Percentiles rank a stretch among this genome's conserved stretches.
Conservation (phyloP, 2,888 invertebrate genomes). For the Capitulum mitella region DNA sequence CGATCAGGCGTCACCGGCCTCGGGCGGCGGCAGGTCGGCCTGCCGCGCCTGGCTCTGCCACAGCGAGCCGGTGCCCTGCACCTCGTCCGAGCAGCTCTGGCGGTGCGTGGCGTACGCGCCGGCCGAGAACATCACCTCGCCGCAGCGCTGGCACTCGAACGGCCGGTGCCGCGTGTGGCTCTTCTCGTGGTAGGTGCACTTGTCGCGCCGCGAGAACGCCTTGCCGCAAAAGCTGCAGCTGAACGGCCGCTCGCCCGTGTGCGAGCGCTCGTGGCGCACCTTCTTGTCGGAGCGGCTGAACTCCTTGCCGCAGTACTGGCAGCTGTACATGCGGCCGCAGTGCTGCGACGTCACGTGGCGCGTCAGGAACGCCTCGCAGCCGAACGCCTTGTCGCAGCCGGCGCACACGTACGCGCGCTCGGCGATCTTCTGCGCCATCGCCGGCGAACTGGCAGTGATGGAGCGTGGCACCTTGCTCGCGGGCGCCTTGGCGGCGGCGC, state of each 20-base stretch:
- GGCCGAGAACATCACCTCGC: neutral
- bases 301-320: conserved; percentile 23
- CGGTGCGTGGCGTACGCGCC: conserved; percentile 9
- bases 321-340: conserved; percentile 24
- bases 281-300: conserved; percentile 24
- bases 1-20: neutral
- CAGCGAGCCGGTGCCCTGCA: conserved; percentile 11
- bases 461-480: neutral
- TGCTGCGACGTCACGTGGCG: neutral
- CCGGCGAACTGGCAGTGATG: conserved; percentile 8
- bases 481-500: neutral
- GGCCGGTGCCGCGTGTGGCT: conserved; percentile 20
- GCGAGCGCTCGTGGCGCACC: conserved; percentile 25
- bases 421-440: conserved; percentile 13
- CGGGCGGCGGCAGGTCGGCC: neutral
- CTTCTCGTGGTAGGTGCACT: conserved; percentile 23
- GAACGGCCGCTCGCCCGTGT: conserved; percentile 26
- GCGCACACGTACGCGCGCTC: neutral
- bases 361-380: conserved; percentile 25
- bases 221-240: conserved; percentile 22
- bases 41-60: neutral
- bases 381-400: conserved; percentile 20
- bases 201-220: conserved; percentile 23
- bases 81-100: conserved; percentile 8
- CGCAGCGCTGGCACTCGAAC: conserved; percentile 22